Evolutionary conservation across 2,888 invertebrate genomes (phyloP), one percentile per base, ranked within the genome.

Genomic region (Thymelicus lineola): DNA sequence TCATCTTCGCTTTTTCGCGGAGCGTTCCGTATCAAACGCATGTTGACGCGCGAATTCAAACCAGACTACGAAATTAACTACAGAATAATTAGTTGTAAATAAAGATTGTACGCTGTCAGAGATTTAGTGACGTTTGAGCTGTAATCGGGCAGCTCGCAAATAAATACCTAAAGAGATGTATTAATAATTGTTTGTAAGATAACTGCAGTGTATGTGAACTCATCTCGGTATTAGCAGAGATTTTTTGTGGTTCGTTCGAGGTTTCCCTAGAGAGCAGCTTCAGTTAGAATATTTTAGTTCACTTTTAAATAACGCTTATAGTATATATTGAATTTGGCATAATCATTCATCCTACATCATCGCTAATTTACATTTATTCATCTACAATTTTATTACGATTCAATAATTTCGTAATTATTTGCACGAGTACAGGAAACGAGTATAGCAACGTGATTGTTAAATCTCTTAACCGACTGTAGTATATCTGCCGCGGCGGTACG

Each of bases 1-100:
- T 84, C 80, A 7, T 80, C 82, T 38, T 84, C 86, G 77, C 73
- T 77, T 76, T 67, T 74, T 59, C 65, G 72, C 71, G 57, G 77
- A 53, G 72, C 65, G 61, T 75, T 73, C 36, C 75, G 79, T 59
- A 79, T 72, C 48, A 79, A 80, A 64, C 85, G 78, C 87, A 88
- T 88, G 73, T 73, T 80, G 48, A 59, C 48, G 36, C 48, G 36
- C 63, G 48, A 36, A 50, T 61, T 7, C 20, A 7, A 48, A 9
- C n/a, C 7, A 14, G n/a, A 15, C 35, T 48, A 50, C 35, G 50
- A 57, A 71, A 65, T 55, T 58, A 50, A 38, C 67, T 71, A 46
- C 57, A 57, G 57, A 50, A 57, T 57, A 38, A 35, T 28, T 28
- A 42, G 50, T 20, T 28, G 46, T 53, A 7, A 38, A 36, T 38